Base-by-base conservation (phyloP, 1,140 invertebrate species). In the Trichomalopsis sarcophagae region DNA sequence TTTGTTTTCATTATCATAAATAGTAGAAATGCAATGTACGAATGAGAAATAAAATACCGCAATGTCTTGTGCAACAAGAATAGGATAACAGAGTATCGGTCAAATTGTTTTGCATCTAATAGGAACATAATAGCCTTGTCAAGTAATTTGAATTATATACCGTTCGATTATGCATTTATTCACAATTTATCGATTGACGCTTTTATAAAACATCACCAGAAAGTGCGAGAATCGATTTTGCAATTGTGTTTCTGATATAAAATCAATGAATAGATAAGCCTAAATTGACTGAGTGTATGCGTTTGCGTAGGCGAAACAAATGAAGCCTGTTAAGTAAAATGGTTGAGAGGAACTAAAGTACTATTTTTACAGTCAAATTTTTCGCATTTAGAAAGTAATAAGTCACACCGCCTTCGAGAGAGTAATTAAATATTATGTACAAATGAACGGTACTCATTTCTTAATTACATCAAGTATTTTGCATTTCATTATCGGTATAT, bases 401-500 rank as follows among this genome's bases (percentile, higher is more conserved):
- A 93, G 92, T 93, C 92, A 90, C 92, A 89, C 90, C 91, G 92
- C 92, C 92, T 89, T 92, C 89, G 88, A 91, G 88, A 91, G 91
- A 90, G 91, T 91, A 92, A 92, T 92, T 92, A 91, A 92, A 91
- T 91, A 91, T 91, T 93, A 93, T 93, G 85, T 93, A 93, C 92
- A 93, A 92, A 91, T 91, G 87, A 93, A 91, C 89, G 91, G 89
- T 91, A 91, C 87, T 92, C 86, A 88, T 91, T 91, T 92, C 86
- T 90, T 90, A 90, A 92, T 92, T 91, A 93, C 91, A 92, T 92
- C 91, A 90, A 90, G 91, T 92, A 93, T 92, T 91, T 89, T 91
- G 89, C 89, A 90, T 90, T 89, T 89, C 87, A 85, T 89, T 89
- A 89, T 89, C 87, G 71, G 71, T 82, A 91, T 90, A 91, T 90